Evolutionary conservation across 1,140 invertebrate genomes (phyloP).

Genomic region (Sycobia sp.): DNA sequence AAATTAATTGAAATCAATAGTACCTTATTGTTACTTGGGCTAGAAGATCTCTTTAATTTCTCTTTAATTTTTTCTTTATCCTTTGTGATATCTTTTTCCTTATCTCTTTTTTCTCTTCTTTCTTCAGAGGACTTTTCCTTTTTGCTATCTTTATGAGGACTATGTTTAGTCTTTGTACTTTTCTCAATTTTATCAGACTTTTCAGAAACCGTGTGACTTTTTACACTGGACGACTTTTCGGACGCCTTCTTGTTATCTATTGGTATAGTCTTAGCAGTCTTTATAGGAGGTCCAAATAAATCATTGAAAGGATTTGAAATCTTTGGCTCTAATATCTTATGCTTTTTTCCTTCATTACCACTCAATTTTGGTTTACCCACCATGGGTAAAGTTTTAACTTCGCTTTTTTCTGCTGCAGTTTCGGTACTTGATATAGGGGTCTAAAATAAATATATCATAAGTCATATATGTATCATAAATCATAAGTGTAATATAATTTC

Average conservation of each 20-base stretch:
- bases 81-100: conserved; percentile 67
- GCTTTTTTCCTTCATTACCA: conserved; percentile 65
- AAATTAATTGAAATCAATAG: too few relatives aligned
- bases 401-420: conserved; percentile 50
- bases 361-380: conserved; percentile 73
- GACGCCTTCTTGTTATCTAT: conserved; percentile 65
- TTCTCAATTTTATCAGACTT: conserved; percentile 70
- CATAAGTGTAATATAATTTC: background rate
- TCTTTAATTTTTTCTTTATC: conserved; percentile 68
- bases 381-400: conserved; percentile 55
- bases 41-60: conserved; percentile 68
- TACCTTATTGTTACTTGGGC: conserved; percentile 57
- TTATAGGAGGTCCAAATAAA: conserved; percentile 81
- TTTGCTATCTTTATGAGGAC: conserved; percentile 62
- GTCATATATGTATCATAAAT: too few relatives aligned
- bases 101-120: conserved; percentile 69
- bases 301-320: conserved; percentile 73
- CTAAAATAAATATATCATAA: conserved; percentile 37
- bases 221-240: conserved; percentile 52
- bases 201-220: conserved; percentile 46
- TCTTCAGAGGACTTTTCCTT: conserved; percentile 66
- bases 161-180: conserved; percentile 65
- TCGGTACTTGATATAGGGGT: conserved; percentile 44
- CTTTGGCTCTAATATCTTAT: conserved; percentile 67
- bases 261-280: conserved; percentile 66